A percentile compares a stretch with the other conserved stretches of the same genome.
Conservation (phyloP, 2,888 invertebrate genomes). For the Phragmatobia fuliginosa region DNA sequence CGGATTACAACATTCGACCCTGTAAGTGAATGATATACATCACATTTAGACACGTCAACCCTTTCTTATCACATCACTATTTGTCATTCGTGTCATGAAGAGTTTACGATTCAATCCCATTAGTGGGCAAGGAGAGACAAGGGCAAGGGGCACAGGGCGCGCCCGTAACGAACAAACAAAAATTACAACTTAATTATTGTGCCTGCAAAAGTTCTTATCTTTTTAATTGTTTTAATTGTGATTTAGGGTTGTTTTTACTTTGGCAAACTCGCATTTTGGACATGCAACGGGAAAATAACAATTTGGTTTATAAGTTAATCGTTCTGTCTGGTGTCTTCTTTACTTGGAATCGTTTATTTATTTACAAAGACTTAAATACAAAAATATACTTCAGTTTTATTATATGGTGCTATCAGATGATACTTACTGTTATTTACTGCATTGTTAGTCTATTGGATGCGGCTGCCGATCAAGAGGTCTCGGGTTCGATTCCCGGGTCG, state of each 20-base stretch:
- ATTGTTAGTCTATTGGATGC: too few relatives aligned
- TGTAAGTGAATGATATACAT: background rate
- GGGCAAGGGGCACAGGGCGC: constrained; percentile 30
- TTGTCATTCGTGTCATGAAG: constrained; percentile 26
- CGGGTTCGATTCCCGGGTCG: too few relatives aligned
- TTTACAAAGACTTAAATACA: background rate
- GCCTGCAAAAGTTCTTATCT: constrained; percentile 64
- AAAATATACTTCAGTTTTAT: too few relatives aligned
- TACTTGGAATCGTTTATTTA: background rate
- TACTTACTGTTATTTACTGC: too few relatives aligned
- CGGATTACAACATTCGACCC: background rate
- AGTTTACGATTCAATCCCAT: constrained; percentile 51
- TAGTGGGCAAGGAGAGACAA: constrained; percentile 37
- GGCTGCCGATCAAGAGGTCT: too few relatives aligned
- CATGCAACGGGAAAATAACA: constrained; percentile 26
- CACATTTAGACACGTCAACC: constrained; percentile 16
- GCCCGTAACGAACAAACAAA: constrained; percentile 65
- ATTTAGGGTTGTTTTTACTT: constrained; percentile 63
- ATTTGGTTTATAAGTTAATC: background rate
- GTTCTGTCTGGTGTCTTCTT: background rate
- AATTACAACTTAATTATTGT: constrained; percentile 71
- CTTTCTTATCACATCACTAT: constrained; percentile 31
- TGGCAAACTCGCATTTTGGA: constrained; percentile 54
- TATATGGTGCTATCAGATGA: too few relatives aligned
- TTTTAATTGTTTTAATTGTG: constrained; percentile 73